Conservation (phyloP, 2,113 vertebrate species). For the Cyprinodon brontotheroides region DNA sequence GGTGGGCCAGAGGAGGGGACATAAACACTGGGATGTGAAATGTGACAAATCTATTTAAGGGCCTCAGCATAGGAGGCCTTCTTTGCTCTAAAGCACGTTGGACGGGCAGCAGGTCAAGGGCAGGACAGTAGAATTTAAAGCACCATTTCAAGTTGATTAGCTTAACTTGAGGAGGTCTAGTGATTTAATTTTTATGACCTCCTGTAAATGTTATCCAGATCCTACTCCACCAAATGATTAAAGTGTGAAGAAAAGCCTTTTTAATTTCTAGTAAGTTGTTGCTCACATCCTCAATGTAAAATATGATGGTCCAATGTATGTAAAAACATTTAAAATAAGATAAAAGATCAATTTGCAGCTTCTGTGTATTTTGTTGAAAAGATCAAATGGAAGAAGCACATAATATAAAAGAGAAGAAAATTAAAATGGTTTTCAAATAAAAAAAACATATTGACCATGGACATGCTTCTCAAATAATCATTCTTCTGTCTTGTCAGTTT, state of each 20-base stretch:
- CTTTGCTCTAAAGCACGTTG: slow-evolving; percentile 65
- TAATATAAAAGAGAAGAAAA: too few relatives aligned
- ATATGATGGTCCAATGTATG: neutral
- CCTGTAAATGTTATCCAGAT: slow-evolving; percentile 1
- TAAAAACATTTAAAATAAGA: neutral
- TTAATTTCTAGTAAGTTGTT: slow-evolving; percentile 27
- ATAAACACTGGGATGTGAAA: slow-evolving; percentile 73
- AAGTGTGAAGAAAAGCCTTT: slow-evolving; percentile 18
- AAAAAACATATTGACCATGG: too few relatives aligned
- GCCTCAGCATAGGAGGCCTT: slow-evolving; percentile 46
- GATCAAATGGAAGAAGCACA: neutral
- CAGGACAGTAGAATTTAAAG: slow-evolving; percentile 50
- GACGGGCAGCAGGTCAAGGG: slow-evolving; percentile 66
- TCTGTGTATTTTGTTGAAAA: neutral
- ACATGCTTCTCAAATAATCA: too few relatives aligned
- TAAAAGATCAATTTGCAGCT: too few relatives aligned
- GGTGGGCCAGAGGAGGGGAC: slow-evolving; percentile 63
- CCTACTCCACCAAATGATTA: neutral
- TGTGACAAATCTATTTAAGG: slow-evolving; percentile 79
- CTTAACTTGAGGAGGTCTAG: slow-evolving; percentile 21
- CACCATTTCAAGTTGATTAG: slow-evolving; percentile 51
- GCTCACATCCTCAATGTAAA: slow-evolving; percentile 10
- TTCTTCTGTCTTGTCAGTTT: too few relatives aligned
- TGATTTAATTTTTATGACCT: slow-evolving; percentile 42
- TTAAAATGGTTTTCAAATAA: too few relatives aligned